Evolutionary conservation across 2,888 invertebrate genomes (phyloP).

Genomic region (Mamestra brassicae): DNA sequence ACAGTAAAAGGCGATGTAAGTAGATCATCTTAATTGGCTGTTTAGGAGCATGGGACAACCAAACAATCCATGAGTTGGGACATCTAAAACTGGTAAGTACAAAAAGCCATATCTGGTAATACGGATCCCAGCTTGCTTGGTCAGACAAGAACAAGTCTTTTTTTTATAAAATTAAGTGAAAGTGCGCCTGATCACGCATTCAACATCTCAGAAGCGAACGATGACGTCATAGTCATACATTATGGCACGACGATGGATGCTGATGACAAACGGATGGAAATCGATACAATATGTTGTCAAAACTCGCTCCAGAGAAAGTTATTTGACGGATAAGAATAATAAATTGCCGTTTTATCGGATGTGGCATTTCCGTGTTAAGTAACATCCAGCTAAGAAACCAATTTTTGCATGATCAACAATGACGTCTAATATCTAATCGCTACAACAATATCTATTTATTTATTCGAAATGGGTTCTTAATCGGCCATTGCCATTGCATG

Average conservation of each 20-base stretch:
- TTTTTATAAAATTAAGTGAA: slow-evolving; percentile 52
- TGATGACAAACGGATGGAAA: slow-evolving; percentile 63
- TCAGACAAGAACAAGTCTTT: neutral
- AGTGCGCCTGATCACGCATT: slow-evolving; percentile 52
- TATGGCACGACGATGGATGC: slow-evolving; percentile 17
- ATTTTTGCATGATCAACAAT: slow-evolving; percentile 5
- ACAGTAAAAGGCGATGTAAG: neutral
- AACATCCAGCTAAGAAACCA: slow-evolving; percentile 7
- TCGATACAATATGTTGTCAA: slow-evolving; percentile 54
- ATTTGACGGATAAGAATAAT: slow-evolving; percentile 32
- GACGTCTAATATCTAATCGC: neutral
- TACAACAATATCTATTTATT: neutral
- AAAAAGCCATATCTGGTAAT: neutral
- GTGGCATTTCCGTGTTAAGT: slow-evolving; percentile 52
- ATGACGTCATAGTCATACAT: slow-evolving; percentile 53
- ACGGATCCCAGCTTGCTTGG: neutral
- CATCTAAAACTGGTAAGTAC: neutral
- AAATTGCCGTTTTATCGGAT: slow-evolving; percentile 47
- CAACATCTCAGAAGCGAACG: slow-evolving; percentile 40
- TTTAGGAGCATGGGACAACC: neutral
- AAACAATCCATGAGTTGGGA: neutral
- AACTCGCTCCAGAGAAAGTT: slow-evolving; percentile 62
- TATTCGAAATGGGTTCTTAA: neutral
- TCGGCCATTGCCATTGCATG: neutral
- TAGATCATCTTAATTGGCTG: neutral